These are phyloP conservation scores for Carapus acus DNA, from an alignment of 2,797 vertebrate species.

Conservation along the genomic window DNA sequence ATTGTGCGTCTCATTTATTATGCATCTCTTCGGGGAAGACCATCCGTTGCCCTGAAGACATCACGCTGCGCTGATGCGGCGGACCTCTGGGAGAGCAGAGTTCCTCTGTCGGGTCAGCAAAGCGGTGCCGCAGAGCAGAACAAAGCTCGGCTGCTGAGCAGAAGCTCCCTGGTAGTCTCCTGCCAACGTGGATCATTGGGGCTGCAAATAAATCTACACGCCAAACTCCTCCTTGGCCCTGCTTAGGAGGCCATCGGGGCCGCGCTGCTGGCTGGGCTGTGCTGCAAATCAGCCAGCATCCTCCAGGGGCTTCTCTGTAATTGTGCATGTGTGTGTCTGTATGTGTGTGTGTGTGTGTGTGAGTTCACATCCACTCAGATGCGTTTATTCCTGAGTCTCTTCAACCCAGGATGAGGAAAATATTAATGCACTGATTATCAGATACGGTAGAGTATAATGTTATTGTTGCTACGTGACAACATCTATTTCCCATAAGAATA, in stretches of 20 bases:
- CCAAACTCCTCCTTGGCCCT: slow-evolving; percentile 19
- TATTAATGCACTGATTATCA: too few relatives aligned
- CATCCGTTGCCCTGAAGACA: slow-evolving; percentile 16
- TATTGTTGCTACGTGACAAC: too few relatives aligned
- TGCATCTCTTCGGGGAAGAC: slow-evolving; percentile 6
- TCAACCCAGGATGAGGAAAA: too few relatives aligned
- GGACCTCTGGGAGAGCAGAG: slow-evolving; percentile 16
- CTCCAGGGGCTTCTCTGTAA: not conserved
- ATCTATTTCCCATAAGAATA: too few relatives aligned
- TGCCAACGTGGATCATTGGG: slow-evolving; percentile 39
- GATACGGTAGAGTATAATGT: too few relatives aligned
- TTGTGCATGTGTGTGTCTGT: too few relatives aligned
- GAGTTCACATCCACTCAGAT: too few relatives aligned
- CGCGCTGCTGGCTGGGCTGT: slow-evolving; percentile 20
- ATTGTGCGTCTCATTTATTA: slow-evolving; percentile 23
- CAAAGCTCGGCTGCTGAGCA: slow-evolving; percentile 41
- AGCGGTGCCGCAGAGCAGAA: slow-evolving; percentile 33
- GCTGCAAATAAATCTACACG: slow-evolving; percentile 32
- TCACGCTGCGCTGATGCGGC: not conserved
- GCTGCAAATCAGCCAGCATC: slow-evolving; percentile 22
- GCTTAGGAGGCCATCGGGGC: slow-evolving; percentile 26
- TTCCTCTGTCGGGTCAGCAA: slow-evolving; percentile 36
- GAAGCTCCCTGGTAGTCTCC: slow-evolving; percentile 21
- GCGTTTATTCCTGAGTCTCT: too few relatives aligned
- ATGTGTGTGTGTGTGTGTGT: not conserved